Evolutionary conservation across 2,888 invertebrate genomes (phyloP), one percentile per base, ranked within the genome.

Genomic region (Sphecodes monilicornis): DNA sequence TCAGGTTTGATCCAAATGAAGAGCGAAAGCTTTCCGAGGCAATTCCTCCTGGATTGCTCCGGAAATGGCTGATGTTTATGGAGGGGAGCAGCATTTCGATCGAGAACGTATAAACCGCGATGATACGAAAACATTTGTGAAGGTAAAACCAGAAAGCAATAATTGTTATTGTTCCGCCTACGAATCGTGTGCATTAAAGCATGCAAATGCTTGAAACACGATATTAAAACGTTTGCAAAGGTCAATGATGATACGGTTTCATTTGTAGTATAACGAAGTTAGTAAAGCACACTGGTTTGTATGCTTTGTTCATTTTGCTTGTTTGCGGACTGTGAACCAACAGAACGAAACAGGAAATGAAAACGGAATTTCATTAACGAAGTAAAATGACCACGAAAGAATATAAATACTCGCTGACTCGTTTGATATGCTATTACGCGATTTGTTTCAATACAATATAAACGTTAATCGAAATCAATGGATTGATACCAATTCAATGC

Each of bases 51-150:
- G 32, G 76, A 29, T n/a, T 68, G n/a, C 6, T 11, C 36, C 41
- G 64, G 32, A 50, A 75, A 85, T 41, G 70, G 72, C 32, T 66
- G 32, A 70, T 76, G 69, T 81, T 86, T 80, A 76, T 60, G 43
- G 64, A 60, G 32, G n/a, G 29, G 60, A 66, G 72, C 54, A 29
- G 32, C 50, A 18, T 29, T 78, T 75, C 41, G 73, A 75, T 66
- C 32, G 54, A 46, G 36, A 13, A 41, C 54, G 18, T 50, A 36
- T 32, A 43, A 73, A 32, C 22, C 11, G 39, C 26, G 50, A 71
- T 16, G 60, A 72, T 13, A 54, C 43, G 76, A 60, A 80, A 50
- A 36, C 64, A 41, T 57, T 70, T 68, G 50, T 73, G 54, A 83
- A 76, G 8, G 86, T 82, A 75, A 88, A 66, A 4, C 68, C 39